These are phyloP conservation scores for Epinephelus cyanopodus DNA, from an alignment of 2,113 vertebrate species.

Conservation along the genomic window DNA sequence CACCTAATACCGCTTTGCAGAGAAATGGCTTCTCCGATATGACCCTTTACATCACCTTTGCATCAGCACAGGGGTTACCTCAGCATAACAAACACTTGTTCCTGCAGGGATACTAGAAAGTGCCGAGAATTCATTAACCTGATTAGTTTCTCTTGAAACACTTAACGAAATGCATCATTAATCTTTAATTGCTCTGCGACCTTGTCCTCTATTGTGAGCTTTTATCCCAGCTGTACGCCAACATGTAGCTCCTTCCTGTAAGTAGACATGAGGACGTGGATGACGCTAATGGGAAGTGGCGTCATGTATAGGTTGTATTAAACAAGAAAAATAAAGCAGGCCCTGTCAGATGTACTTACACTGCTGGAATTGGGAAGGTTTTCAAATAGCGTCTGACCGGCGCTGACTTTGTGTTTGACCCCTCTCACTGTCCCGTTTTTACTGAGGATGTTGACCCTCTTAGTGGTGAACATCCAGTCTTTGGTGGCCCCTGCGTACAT, in stretches of 20 bases:
- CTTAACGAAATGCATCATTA: slow-evolving; percentile 84
- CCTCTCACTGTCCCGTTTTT: slow-evolving; percentile 97
- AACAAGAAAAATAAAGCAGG: neutral
- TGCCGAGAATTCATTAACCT: slow-evolving; percentile 81
- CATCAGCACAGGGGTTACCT: slow-evolving; percentile 12
- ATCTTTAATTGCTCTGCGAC: slow-evolving; percentile 83
- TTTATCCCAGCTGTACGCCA: slow-evolving; percentile 40
- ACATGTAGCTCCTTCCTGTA: slow-evolving; percentile 50
- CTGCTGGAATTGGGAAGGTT: slow-evolving; percentile 89
- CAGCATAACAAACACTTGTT: slow-evolving; percentile 37
- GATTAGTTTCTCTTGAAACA: slow-evolving; percentile 81
- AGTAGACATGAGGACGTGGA: slow-evolving; percentile 52
- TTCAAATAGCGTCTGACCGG: slow-evolving; percentile 95
- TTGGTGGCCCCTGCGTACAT: slow-evolving; percentile 88
- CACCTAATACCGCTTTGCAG: slow-evolving; percentile 1
- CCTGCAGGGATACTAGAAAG: slow-evolving; percentile 70
- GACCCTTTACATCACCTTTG: slow-evolving; percentile 24
- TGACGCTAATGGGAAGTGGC: neutral
- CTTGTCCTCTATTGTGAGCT: slow-evolving; percentile 72
- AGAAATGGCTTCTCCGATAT: neutral
- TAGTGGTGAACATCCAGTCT: slow-evolving; percentile 89
- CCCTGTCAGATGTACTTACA: slow-evolving; percentile 84
- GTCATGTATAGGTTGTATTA: neutral
- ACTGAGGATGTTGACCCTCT: slow-evolving; percentile 95
- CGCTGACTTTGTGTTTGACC: slow-evolving; percentile 97